These are phyloP conservation scores for Trachymyrmex cornetzi DNA, from an alignment of 1,140 invertebrate genomes.

Conservation along the genomic window DNA sequence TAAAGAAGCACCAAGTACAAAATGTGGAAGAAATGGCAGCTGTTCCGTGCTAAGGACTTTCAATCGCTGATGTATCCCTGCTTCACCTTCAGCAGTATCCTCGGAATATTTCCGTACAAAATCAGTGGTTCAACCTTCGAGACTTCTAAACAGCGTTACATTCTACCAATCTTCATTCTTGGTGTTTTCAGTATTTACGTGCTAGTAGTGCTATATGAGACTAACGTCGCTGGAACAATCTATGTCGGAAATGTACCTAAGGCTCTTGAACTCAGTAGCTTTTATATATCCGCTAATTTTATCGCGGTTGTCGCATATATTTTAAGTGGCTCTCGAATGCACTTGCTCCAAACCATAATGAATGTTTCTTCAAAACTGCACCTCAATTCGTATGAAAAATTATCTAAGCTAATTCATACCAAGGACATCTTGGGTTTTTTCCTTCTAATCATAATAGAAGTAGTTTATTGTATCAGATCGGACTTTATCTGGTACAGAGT, in stretches of 20 bases:
- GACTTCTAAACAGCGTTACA: constrained; percentile 29
- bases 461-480: constrained; percentile 53
- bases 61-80: constrained; percentile 56
- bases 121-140: constrained; percentile 14
- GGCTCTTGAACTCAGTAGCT: constrained; percentile 73
- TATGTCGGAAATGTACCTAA: constrained; percentile 45
- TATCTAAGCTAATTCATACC: constrained; percentile 72
- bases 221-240: constrained; percentile 61
- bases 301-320: constrained; percentile 57
- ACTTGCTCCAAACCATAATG: constrained; percentile 68
- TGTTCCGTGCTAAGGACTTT: constrained; percentile 54
- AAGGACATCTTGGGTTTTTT: constrained; percentile 79
- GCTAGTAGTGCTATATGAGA: constrained; percentile 61
- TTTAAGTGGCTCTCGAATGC: constrained; percentile 53
- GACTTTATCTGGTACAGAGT: constrained; percentile 14
- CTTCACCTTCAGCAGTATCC: constrained; percentile 60
- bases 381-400: constrained; percentile 54
- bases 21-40: constrained; percentile 54
- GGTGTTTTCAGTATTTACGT: constrained; percentile 12
- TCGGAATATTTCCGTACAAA: constrained; percentile 74
- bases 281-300: constrained; percentile 47
- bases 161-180: constrained; percentile 61
- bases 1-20: no score
- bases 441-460: constrained; percentile 53
- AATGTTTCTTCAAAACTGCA: constrained; percentile 70